These are phyloP conservation scores for Tympanuchus pallidicinctus DNA, from an alignment of 2,113 vertebrate genomes.

Conservation along the genomic window DNA sequence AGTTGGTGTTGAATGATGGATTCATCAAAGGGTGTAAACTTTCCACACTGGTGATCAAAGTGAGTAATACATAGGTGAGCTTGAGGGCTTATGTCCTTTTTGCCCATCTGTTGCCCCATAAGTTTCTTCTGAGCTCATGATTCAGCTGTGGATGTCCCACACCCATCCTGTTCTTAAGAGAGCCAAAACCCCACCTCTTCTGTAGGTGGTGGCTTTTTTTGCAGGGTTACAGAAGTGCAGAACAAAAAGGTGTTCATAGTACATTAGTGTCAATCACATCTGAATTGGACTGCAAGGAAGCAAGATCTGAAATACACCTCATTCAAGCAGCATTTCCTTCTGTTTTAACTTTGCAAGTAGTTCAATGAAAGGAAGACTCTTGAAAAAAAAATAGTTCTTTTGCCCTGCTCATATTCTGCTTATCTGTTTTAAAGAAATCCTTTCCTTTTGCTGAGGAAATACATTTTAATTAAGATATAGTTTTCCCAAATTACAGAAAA, in stretches of 20 bases:
- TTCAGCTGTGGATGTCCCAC: conserved; percentile 35
- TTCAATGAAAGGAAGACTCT: neutral
- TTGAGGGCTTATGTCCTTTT: neutral
- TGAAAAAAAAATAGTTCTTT: neutral
- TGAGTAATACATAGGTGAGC: conserved; percentile 2
- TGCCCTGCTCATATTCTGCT: neutral
- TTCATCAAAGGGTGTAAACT: neutral
- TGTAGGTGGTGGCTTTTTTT: conserved; percentile 34
- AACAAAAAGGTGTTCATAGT: conserved; percentile 2
- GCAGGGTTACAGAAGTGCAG: neutral
- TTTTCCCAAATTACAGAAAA: neutral
- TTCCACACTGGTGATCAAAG: neutral
- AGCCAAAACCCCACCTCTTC: conserved; percentile 20
- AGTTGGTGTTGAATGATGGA: conserved; percentile 22
- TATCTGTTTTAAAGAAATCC: neutral
- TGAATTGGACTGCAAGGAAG: neutral
- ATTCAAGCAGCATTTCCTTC: neutral
- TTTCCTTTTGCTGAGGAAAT: neutral
- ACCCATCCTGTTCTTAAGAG: neutral
- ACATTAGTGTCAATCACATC: neutral
- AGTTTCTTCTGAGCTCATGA: conserved; percentile 14
- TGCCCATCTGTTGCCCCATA: neutral
- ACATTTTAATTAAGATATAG: neutral
- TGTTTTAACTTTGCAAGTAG: neutral
- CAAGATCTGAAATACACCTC: neutral